A percentile compares a stretch with the other conserved stretches of the same genome.
Evolutionary conservation across 2,888 invertebrate genomes (phyloP).

Genomic region (Stenchaetothrips biformis): DNA sequence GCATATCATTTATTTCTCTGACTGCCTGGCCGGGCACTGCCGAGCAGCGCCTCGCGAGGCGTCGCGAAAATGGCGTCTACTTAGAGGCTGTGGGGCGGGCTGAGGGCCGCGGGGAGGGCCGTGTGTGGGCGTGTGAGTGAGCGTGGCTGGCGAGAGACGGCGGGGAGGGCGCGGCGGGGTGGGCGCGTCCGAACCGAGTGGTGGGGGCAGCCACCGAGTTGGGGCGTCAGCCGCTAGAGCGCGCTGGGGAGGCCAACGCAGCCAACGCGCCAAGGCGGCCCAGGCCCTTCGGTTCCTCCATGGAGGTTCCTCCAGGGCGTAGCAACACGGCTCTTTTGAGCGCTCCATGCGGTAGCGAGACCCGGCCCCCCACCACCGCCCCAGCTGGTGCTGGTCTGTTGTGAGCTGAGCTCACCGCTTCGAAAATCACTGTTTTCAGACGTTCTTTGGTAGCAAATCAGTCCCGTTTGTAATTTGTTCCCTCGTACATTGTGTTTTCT

Average conservation of each 20-base stretch:
- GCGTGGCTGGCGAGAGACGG: not conserved
- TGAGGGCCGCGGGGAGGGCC: not conserved
- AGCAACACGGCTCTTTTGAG: too few relatives aligned
- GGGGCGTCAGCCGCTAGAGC: not conserved
- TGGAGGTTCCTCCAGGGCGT: too few relatives aligned
- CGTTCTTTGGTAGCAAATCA: too few relatives aligned
- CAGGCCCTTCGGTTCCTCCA: not conserved
- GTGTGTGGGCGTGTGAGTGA: constrained; percentile 3
- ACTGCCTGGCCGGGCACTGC: not conserved
- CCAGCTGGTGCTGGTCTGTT: too few relatives aligned
- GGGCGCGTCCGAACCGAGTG: not conserved
- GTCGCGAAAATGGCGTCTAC: constrained; percentile 24
- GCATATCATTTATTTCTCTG: constrained; percentile 11
- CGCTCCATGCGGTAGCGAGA: too few relatives aligned
- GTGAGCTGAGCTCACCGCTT: too few relatives aligned
- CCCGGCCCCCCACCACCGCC: too few relatives aligned
- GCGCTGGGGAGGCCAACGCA: constrained; percentile 3
- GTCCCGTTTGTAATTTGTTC: too few relatives aligned
- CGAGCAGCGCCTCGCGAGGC: not conserved
- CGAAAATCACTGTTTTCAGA: too few relatives aligned
- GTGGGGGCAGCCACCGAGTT: not conserved
- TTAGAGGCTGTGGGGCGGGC: not conserved
- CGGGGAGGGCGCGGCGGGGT: not conserved
- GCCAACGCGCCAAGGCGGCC: not conserved
- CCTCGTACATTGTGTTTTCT: too few relatives aligned